Evolutionary conservation across 2,797 vertebrate species (phyloP).

Genomic region (Allenopithecus nigroviridis): DNA sequence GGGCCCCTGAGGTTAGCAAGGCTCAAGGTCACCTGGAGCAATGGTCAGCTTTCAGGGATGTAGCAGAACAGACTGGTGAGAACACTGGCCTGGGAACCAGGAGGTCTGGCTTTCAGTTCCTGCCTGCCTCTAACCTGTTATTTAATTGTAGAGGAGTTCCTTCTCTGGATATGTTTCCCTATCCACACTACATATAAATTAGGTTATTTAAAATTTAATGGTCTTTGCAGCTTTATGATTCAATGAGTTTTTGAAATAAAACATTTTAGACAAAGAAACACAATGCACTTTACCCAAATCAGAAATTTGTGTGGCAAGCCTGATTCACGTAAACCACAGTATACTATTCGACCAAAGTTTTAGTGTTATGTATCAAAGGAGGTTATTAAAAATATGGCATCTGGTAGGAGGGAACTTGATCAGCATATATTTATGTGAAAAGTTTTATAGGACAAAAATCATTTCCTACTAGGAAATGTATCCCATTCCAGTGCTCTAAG

Average conservation of each 20-base stretch:
- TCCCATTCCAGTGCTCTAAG: not conserved
- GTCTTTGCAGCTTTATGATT: conserved; percentile 20
- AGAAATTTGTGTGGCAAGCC: not conserved
- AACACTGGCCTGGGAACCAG: not conserved
- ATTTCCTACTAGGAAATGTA: conserved; percentile 35
- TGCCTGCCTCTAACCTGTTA: not conserved
- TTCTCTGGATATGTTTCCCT: not conserved
- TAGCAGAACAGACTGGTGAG: not conserved
- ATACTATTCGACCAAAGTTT: not conserved
- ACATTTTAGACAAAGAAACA: conserved; percentile 42
- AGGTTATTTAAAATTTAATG: conserved; percentile 18
- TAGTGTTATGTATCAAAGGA: not conserved
- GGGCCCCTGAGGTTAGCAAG: not conserved
- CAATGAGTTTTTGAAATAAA: conserved; percentile 40
- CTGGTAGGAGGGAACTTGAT: not conserved
- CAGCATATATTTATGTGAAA: conserved; percentile 5
- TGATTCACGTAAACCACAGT: not conserved
- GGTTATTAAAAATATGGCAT: conserved; percentile 30
- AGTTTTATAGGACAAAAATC: not conserved
- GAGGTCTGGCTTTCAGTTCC: not conserved
- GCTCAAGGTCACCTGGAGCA: not conserved
- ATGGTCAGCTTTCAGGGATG: not conserved
- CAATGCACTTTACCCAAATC: conserved; percentile 34
- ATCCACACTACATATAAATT: not conserved
- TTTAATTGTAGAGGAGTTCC: not conserved